Percentiles rank a stretch among this genome's conserved stretches.
phyloP scores from a whole-genome alignment of 2,113 vertebrate genomes.

The Limanda limanda region DNA sequence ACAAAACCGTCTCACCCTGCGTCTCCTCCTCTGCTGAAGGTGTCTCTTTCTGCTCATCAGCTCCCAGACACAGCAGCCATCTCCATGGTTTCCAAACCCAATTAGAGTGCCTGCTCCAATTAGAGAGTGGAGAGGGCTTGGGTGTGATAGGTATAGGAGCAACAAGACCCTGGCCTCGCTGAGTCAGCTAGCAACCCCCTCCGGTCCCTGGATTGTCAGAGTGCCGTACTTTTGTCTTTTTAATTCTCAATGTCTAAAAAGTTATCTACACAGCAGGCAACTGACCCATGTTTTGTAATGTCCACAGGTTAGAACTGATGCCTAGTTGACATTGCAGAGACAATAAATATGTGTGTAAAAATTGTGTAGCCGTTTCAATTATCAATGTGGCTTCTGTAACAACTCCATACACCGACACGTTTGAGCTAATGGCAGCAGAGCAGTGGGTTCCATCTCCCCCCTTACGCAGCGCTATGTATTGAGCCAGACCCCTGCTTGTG shows the following conservation, averaged over 20 bases:
- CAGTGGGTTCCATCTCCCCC: background rate
- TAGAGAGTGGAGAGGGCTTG: slow-evolving; percentile 37
- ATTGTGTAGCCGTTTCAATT: slow-evolving; percentile 2
- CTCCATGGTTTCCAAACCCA: slow-evolving; percentile 66
- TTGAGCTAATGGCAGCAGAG: slow-evolving; percentile 21
- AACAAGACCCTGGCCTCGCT: slow-evolving; percentile 28
- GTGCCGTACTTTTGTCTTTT: slow-evolving; percentile 9
- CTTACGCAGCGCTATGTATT: slow-evolving; percentile 7
- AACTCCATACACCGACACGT: background rate
- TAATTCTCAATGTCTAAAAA: slow-evolving; percentile 32
- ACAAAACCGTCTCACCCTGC: slow-evolving; percentile 4
- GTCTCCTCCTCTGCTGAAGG: slow-evolving; percentile 34
- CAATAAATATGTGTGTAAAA: background rate
- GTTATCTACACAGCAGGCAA: slow-evolving; percentile 11
- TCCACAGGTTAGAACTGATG: slow-evolving; percentile 17
- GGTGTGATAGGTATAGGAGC: slow-evolving; percentile 30
- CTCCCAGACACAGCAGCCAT: slow-evolving; percentile 32
- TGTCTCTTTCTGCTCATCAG: slow-evolving; percentile 58
- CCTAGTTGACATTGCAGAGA: slow-evolving; percentile 3
- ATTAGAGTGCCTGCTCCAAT: slow-evolving; percentile 60
- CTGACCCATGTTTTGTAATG: slow-evolving; percentile 2
- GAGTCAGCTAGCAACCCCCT: slow-evolving; percentile 4
- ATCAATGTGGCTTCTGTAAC: background rate
- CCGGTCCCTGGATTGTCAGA: slow-evolving; percentile 26
- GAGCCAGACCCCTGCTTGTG: slow-evolving; percentile 42